phyloP scores from a whole-genome alignment of 2,888 invertebrate species.

The Nasonia oneida region DNA sequence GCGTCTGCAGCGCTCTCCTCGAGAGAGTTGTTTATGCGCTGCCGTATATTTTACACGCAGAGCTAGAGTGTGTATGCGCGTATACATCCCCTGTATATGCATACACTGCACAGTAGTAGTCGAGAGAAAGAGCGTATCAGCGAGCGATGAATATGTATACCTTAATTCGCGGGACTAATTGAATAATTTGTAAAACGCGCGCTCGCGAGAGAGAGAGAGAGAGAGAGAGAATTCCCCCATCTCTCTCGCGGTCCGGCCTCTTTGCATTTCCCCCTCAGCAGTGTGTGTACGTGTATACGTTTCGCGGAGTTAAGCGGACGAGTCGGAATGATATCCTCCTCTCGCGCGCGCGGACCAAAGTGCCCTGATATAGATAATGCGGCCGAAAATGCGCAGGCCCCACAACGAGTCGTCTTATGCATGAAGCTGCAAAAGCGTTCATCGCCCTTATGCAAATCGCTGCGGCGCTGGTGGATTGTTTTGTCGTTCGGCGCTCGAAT shows the following conservation, averaged over 20 bases:
- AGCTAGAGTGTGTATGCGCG: conserved; percentile 10
- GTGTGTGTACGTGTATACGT: conserved; percentile 49
- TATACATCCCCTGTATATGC: conserved; percentile 40
- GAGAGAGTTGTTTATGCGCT: conserved; percentile 76
- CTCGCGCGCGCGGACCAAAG: conserved; percentile 53
- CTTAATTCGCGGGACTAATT: conserved; percentile 79
- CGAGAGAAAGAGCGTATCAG: conserved; percentile 68
- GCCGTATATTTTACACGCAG: conserved; percentile 67
- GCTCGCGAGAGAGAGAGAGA: conserved; percentile 57
- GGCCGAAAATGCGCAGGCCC: conserved; percentile 68
- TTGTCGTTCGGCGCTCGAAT: background rate
- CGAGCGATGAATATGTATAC: conserved; percentile 78
- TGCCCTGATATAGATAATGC: conserved; percentile 71
- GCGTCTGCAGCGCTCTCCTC: conserved; percentile 61
- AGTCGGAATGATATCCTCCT: conserved; percentile 68
- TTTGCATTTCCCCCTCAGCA: conserved; percentile 69
- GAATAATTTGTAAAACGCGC: conserved; percentile 79
- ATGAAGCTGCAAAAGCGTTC: conserved; percentile 37
- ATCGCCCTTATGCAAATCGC: conserved; percentile 51
- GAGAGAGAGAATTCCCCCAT: conserved; percentile 63
- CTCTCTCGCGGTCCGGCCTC: conserved; percentile 65
- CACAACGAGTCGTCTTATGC: conserved; percentile 36
- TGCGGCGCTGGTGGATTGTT: too few relatives aligned
- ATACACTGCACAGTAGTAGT: conserved; percentile 44
- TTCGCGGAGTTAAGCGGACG: conserved; percentile 50